Percentiles rank a stretch among this genome's conserved stretches.
These are phyloP conservation scores for Nesogale talazaci DNA, from an alignment of 2,113 vertebrate species.

Conservation along the genomic window DNA sequence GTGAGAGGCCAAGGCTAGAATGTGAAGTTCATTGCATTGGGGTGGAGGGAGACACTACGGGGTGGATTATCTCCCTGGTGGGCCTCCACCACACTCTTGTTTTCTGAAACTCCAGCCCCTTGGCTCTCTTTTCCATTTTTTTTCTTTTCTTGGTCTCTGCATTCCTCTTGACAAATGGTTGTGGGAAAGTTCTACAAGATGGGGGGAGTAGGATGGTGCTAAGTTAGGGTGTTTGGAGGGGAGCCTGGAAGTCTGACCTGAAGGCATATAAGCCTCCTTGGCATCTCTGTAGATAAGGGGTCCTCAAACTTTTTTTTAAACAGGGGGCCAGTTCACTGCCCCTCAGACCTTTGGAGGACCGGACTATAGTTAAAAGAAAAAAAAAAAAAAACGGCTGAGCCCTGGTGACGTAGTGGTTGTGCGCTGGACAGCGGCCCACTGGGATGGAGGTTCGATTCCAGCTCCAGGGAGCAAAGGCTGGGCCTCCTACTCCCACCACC, in stretches of 20 bases:
- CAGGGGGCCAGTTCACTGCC: too few species aligned
- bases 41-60: not conserved
- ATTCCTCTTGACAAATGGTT: not conserved
- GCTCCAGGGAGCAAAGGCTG: too few species aligned
- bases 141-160: constrained; percentile 18
- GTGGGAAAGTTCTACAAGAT: not conserved
- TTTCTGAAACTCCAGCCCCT: constrained; percentile 18
- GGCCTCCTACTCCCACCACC: too few species aligned
- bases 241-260: not conserved
- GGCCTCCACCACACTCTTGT: constrained; percentile 23
- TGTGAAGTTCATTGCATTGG: not conserved
- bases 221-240: not conserved
- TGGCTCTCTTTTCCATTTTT: constrained; percentile 60
- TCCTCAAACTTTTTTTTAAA: too few species aligned
- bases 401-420: too few species aligned
- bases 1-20: not conserved
- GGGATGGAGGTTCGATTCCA: too few species aligned
- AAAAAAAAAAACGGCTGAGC: too few species aligned
- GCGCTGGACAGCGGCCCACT: too few species aligned
- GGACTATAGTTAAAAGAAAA: too few species aligned
- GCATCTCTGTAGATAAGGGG: not conserved
- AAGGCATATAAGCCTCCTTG: not conserved
- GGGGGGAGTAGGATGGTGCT: not conserved
- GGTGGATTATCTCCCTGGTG: not conserved
- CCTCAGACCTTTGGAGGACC: too few species aligned